A percentile compares a stretch with the other conserved stretches of the same genome.
Conservation (phyloP, 2,888 invertebrate species). For the Embidobia sp. region DNA sequence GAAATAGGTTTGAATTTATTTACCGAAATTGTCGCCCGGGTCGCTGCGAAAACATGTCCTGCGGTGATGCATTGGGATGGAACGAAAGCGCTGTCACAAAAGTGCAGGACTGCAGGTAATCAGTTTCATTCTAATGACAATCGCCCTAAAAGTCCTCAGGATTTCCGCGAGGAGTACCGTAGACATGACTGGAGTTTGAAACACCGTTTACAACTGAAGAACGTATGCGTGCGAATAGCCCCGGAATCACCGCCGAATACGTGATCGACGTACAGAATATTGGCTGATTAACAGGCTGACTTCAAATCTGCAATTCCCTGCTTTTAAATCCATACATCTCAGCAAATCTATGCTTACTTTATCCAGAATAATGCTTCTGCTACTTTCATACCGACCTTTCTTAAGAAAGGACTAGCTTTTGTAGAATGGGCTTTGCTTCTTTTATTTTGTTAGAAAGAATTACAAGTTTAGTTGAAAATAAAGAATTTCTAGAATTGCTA, state of each 20-base stretch:
- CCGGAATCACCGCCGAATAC: slow-evolving; percentile 56
- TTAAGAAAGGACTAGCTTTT: too few relatives aligned
- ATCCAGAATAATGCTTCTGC: too few relatives aligned
- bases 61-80: slow-evolving; percentile 29
- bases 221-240: slow-evolving; percentile 59
- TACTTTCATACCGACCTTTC: too few relatives aligned
- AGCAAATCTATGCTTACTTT: too few relatives aligned
- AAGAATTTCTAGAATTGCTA: too few relatives aligned
- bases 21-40: slow-evolving; percentile 29
- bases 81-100: slow-evolving; percentile 30
- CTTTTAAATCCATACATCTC: slow-evolving; percentile 35
- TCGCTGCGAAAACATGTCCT: slow-evolving; percentile 31
- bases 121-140: slow-evolving; percentile 65
- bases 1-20: slow-evolving; percentile 40
- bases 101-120: slow-evolving; percentile 49
- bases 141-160: slow-evolving; percentile 59
- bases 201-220: slow-evolving; percentile 46
- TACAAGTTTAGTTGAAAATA: too few relatives aligned
- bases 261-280: slow-evolving; percentile 59
- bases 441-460: too few relatives aligned
- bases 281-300: slow-evolving; percentile 56
- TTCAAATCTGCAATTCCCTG: slow-evolving; percentile 57
- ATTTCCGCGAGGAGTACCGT: slow-evolving; percentile 55
- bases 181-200: slow-evolving; percentile 61
- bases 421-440: too few relatives aligned